Percentiles rank a stretch among this genome's conserved stretches.
phyloP scores from a whole-genome alignment of 1,140 invertebrate species.

The Drosophila malerkotliana region DNA sequence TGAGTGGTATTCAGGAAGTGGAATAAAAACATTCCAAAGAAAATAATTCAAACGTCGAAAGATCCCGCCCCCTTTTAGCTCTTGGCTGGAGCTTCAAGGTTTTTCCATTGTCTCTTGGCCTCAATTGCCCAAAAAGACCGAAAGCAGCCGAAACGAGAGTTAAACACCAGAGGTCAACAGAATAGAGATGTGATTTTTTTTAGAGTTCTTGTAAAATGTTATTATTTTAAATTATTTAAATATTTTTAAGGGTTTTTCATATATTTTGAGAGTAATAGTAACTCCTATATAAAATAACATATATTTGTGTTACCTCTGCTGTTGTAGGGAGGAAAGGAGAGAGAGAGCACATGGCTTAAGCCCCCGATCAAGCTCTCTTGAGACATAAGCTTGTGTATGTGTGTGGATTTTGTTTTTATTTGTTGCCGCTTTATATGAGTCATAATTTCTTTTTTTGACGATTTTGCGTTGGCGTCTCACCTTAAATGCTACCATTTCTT shows the following conservation, averaged over 20 bases:
- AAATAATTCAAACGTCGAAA: not conserved
- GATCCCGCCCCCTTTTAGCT: constrained; percentile 21
- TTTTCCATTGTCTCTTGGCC: constrained; percentile 44
- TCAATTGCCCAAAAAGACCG: constrained; percentile 60
- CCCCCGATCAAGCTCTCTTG: constrained; percentile 46
- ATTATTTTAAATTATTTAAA: not conserved
- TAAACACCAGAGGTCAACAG: constrained; percentile 17
- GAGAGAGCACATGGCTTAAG: constrained; percentile 39
- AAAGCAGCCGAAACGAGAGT: constrained; percentile 24
- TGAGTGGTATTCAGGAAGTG: constrained; percentile 51
- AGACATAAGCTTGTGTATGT: constrained; percentile 18
- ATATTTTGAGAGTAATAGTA: too few relatives aligned
- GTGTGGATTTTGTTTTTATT: constrained; percentile 61
- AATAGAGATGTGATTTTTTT: not conserved
- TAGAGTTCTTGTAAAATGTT: not conserved
- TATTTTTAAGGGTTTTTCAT: too few relatives aligned
- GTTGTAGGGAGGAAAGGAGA: constrained; percentile 5
- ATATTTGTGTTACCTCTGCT: not conserved
- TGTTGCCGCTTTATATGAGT: constrained; percentile 50
- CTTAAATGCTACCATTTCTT: constrained; percentile 47
- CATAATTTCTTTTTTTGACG: constrained; percentile 64
- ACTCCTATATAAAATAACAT: too few relatives aligned
- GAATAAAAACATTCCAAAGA: constrained; percentile 2
- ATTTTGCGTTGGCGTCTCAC: constrained; percentile 27
- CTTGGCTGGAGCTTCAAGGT: constrained; percentile 30